Base-by-base conservation (phyloP, 2,888 invertebrate species). In the Liodrosophila aerea region DNA sequence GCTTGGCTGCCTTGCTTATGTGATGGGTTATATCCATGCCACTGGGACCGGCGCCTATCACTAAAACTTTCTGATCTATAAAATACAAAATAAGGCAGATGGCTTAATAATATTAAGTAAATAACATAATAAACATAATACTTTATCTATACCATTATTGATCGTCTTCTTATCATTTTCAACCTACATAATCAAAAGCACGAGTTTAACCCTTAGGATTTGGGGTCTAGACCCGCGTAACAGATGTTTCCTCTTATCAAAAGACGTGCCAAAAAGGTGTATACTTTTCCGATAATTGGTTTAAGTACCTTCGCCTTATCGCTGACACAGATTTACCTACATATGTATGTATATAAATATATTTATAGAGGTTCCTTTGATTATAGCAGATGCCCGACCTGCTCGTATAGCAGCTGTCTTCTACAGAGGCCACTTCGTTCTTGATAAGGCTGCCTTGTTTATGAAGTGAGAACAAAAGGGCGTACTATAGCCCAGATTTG, bases 41-140 rank as follows among this genome's bases (percentile, higher is more conserved):
- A 0, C 97, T 97, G 15, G 96, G 95, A 0, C 96, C 96, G 0
- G 96, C 96, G 1, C 97, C 97, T 15, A 97, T 91, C 8, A 97
- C 93, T 18, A 96, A 92, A 0, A 97, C 96, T 2, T 89, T 92
- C 76, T 93, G 15, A 91, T 91, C 86, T 93, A 91, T 7, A 22
- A 22, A 5, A 22, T n/a, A 11, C 1, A 30, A 1, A 0, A 29
- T 12, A n/a, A 5, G 9, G 12, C 4, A 4, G 9, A 16, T 11
- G 7, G 1, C 7, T 22, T 5, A 22, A 5, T 22, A 5, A 22
- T 3, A 22, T 22, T 22, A 22, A 22, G 4, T 22, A 22, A 5
- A 22, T n/a, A n/a, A n/a, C n/a, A n/a, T n/a, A n/a, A n/a, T n/a
- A n/a, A n/a, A n/a, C n/a, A n/a, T n/a, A n/a, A n/a, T n/a, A n/a